Evolutionary conservation across 1,140 invertebrate genomes (phyloP), one percentile per base, ranked within the genome.

Genomic region (Nylanderia fulva): DNA sequence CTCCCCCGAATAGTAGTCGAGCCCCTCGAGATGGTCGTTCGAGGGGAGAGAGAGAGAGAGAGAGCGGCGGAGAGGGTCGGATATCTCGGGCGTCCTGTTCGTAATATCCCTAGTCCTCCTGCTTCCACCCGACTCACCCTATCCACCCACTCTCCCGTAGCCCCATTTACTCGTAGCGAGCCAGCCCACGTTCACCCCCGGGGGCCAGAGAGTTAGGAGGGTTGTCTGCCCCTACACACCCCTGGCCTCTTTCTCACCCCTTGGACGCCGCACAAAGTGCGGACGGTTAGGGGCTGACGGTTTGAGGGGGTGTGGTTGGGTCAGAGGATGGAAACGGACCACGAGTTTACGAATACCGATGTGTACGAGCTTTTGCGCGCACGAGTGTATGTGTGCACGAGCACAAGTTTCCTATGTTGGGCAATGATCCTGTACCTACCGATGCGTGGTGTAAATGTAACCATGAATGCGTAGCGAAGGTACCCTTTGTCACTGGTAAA

Each of bases 181-280:
- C 85, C 88, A 90, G 87, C 82, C 88, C 85, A 77, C 86, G 86
- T 85, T 87, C 89, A 85, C 89, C 92, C 75, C 92, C 91, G 88
- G 90, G 88, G 90, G 89, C 85, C 88, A 80, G 80, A 89, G 90
- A 93, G 92, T 92, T 92, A 93, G 93, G 91, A 93, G 92, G 93
- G 92, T 93, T 93, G 88, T 85, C 80, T 74, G 77, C 80, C 84
- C 82, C 85, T 79, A 77, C 64, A 77, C 64, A 9, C 56, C 85
- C 85, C 88, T 86, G 42, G 74, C 61, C 77, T 63, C 84, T 83
- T 85, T 84, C 88, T 90, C 90, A 86, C 88, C 86, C 87, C 85
- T 85, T 85, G 87, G 79, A 85, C 89, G 84, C 84, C 84, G 72
- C 92, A 90, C 92, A 92, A 93, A 93, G 92, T 91, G 91, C 88